A percentile compares a stretch with the other conserved stretches of the same genome.
These are phyloP conservation scores for Lymantria dispar DNA, from an alignment of 2,888 invertebrate genomes.

Conservation along the genomic window DNA sequence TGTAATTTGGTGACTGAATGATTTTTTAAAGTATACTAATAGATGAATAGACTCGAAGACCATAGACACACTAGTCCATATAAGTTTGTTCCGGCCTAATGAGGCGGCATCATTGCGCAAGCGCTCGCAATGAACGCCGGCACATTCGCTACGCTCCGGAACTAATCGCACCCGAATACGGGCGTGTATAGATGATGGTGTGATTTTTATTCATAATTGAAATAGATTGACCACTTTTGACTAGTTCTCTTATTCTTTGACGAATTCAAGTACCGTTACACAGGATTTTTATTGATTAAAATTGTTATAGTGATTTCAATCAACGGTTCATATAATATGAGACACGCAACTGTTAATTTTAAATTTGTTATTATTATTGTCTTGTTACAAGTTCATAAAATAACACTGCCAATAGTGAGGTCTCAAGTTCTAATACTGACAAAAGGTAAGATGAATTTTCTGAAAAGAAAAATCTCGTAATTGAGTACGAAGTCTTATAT, in stretches of 20 bases:
- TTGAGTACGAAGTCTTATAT: too few relatives aligned
- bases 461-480: too few relatives aligned
- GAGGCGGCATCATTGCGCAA: slow-evolving; percentile 70
- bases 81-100: slow-evolving; percentile 71
- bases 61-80: slow-evolving; percentile 35
- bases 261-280: slow-evolving; percentile 5
- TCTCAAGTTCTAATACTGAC: too few relatives aligned
- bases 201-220: slow-evolving; percentile 46
- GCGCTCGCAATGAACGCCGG: slow-evolving; percentile 57
- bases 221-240: slow-evolving; percentile 26
- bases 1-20: too few relatives aligned
- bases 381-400: too few relatives aligned
- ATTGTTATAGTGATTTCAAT: slow-evolving; percentile 1
- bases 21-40: too few relatives aligned
- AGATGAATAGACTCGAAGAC: slow-evolving; percentile 22
- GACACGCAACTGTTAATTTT: neutral
- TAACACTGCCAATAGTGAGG: too few relatives aligned
- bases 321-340: neutral
- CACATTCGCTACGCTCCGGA: slow-evolving; percentile 70
- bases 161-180: slow-evolving; percentile 73
- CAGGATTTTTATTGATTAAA: slow-evolving; percentile 8
- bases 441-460: too few relatives aligned
- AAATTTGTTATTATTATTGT: neutral
- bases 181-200: slow-evolving; percentile 55
- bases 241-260: slow-evolving; percentile 13